These are phyloP conservation scores for Aurelia sp. DNA, from an alignment of 30 jellyfish, hydroid and myxozoan genomes.

Conservation along the genomic window DNA sequence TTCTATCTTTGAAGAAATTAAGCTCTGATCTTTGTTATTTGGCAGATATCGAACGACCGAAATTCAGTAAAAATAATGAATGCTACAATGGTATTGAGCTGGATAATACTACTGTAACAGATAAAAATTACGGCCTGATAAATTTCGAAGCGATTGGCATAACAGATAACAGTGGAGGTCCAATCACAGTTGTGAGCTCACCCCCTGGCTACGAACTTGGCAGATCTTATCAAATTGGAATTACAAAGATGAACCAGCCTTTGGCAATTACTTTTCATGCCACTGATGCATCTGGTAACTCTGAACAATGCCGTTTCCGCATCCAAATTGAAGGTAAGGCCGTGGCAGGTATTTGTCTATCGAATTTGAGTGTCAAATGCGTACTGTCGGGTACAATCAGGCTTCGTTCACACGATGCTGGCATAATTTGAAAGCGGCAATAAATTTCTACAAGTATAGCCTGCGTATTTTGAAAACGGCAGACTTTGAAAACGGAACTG, in stretches of 20 bases:
- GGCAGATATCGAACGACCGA: conserved; percentile 39
- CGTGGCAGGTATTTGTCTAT: too few species aligned
- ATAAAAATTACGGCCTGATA: conserved; percentile 69
- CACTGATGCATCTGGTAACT: conserved; percentile 79
- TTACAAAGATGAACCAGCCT: conserved; percentile 20
- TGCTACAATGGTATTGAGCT: conserved; percentile 71
- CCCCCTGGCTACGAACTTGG: conserved; percentile 86
- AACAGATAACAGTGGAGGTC: conserved; percentile 94
- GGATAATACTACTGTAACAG: conserved; percentile 57
- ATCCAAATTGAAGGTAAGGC: conserved; percentile 66
- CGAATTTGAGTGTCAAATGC: too few species aligned
- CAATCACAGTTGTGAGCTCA: conserved; percentile 50
- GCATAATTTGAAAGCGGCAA: too few species aligned
- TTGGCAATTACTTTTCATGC: conserved; percentile 75
- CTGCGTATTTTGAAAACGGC: too few species aligned
- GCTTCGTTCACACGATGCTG: too few species aligned
- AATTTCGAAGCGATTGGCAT: conserved; percentile 82
- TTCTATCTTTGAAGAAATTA: too few species aligned
- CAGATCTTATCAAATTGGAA: conserved; percentile 37
- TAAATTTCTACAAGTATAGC: too few species aligned
- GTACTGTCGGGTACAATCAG: too few species aligned
- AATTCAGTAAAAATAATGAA: conserved; percentile 25
- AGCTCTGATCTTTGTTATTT: not conserved
- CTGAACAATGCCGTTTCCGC: conserved; percentile 64
- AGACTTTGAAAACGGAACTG: too few species aligned